Evolutionary conservation across 2,797 vertebrate species (phyloP).

Genomic region (Hoplostethus mediterraneus): DNA sequence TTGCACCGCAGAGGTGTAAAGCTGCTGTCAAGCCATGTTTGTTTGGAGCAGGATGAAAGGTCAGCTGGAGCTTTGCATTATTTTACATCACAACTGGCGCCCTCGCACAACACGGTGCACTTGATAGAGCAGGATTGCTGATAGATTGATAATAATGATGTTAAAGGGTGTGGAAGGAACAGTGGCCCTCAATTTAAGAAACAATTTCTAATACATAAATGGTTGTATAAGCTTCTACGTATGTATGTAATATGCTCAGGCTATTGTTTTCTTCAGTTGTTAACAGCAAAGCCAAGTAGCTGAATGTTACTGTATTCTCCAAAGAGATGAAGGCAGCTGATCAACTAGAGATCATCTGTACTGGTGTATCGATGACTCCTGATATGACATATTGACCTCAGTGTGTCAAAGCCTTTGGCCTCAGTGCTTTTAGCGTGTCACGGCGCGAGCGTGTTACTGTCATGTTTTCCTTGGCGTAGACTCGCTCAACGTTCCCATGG

Average conservation of each 20-base stretch:
- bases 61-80: background rate
- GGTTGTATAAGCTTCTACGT: too few species aligned
- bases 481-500: background rate
- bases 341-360: background rate
- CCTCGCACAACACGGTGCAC: constrained; percentile 36
- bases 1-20: background rate
- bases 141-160: constrained; percentile 57
- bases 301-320: too few species aligned
- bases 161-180: constrained; percentile 22
- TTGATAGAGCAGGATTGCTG: constrained; percentile 7
- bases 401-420: constrained; percentile 42
- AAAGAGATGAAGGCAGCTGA: constrained; percentile 17
- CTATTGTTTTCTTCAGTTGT: too few species aligned
- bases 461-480: background rate
- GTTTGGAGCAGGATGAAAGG: background rate
- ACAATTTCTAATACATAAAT: too few species aligned
- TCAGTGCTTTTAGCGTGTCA: constrained; percentile 29
- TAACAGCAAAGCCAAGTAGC: too few species aligned
- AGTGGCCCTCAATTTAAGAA: constrained; percentile 38
- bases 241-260: too few species aligned
- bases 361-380: too few species aligned
- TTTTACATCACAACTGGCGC: constrained; percentile 15
- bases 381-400: too few species aligned
- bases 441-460: background rate
- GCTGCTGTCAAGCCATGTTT: too few species aligned